Percentiles rank a stretch among this genome's conserved stretches.
Conservation (phyloP, 1,140 invertebrate genomes). For the Macrocentrus cingulum region DNA sequence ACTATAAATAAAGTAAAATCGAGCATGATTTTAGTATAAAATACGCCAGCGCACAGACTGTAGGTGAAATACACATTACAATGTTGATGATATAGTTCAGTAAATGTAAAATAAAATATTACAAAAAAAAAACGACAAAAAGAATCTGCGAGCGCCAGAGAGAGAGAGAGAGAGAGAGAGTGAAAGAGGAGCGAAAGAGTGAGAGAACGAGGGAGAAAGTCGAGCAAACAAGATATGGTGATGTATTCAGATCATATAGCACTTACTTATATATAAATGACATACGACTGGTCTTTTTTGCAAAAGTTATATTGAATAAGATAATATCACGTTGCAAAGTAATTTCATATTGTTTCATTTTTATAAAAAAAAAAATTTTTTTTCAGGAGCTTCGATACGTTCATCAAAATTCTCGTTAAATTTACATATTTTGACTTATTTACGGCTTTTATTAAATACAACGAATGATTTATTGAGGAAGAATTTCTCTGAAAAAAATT, state of each 20-base stretch:
- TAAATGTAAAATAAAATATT: constrained; percentile 2
- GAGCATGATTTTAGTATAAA: not conserved
- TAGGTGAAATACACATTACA: constrained; percentile 15
- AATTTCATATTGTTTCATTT: constrained; percentile 2
- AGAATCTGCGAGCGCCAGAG: too few relatives aligned
- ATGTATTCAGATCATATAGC: constrained; percentile 14
- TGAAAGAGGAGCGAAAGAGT: too few relatives aligned
- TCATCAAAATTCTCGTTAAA: too few relatives aligned
- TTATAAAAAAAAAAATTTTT: not conserved
- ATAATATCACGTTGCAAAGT: constrained; percentile 34
- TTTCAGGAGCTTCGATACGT: not conserved
- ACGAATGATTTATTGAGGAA: too few relatives aligned
- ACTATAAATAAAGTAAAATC: constrained; percentile 10
- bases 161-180: not conserved
- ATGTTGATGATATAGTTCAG: constrained; percentile 8
- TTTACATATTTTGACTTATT: too few relatives aligned
- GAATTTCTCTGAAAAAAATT: too few relatives aligned
- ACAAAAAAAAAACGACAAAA: constrained; percentile 4
- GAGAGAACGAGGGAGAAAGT: not conserved
- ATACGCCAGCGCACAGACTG: constrained; percentile 6
- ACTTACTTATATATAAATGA: constrained; percentile 10
- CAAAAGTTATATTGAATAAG: constrained; percentile 32
- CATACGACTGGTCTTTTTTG: constrained; percentile 35
- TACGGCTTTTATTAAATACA: too few relatives aligned
- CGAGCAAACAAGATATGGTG: not conserved